Evolutionary conservation across 1,140 invertebrate species (phyloP), one percentile per base, ranked within the genome.

Genomic region (Trachymyrmex cornetzi): DNA sequence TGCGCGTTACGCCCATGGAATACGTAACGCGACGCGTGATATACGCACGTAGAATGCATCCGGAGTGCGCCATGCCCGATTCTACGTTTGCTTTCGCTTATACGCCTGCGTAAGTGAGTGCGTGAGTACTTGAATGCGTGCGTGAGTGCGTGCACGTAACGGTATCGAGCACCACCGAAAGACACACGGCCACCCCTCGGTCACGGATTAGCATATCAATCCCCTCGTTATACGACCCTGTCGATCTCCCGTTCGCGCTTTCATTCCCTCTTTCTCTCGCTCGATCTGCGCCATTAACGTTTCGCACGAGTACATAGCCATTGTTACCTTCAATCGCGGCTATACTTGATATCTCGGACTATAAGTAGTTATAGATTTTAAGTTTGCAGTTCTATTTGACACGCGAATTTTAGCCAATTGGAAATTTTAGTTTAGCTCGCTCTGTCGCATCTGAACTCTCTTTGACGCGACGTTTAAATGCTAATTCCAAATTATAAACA

Each of bases 161-260:
- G 11, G n/a, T 72, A 72, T 80, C 57, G 44, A 19, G 24, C 75
- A 80, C 59, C 77, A 59, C 66, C 81, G 22, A 59, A 63, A 77
- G 38, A 81, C 63, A 80, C 63, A 34, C 44, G 34, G 71, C 30
- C 88, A 90, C 81, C 89, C 89, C 82, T 87, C 75, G 67, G 64
- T 67, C 77, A 27, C 9, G 22, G 48, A 91, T 91, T 91, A 91
- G 88, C 90, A 91, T 91, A 91, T 91, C 90, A 91, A 91, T 91
- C 86, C 88, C 88, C 86, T 91, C 88, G 90, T 91, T 91, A 91
- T 61, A 27, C 53, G 16, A 16, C 12, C 30, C 67, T 53, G 66
- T 61, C 53, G 22, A n/a, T 82, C 50, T 44, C 22, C 22, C 66
- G 11, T 24, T 69, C 30, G 24, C 55, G n/a, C 53, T 44, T 9